Evolutionary conservation across 1,140 invertebrate genomes (phyloP), one percentile per base, ranked within the genome.

Genomic region (Saxidomus purpurata): DNA sequence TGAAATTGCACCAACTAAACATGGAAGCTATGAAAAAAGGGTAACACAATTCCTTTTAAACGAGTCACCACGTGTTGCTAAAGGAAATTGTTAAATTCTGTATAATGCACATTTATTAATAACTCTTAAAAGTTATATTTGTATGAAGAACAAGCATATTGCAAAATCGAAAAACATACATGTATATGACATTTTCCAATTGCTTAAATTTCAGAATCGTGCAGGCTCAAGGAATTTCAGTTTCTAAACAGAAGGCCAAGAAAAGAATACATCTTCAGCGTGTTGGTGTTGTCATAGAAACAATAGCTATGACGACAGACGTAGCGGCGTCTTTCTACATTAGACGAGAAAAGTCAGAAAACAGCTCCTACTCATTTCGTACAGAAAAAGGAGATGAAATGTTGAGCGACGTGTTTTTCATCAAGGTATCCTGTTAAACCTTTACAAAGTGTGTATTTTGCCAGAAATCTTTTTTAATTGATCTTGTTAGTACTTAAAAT

Each of bases 211-310:
- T 63, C 25, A 63, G 59, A 63, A 28, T 63, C n/a, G 28, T 63
- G 6, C n/a, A 28, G 22, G 59, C 59, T 28, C 59, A 63, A 28
- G 59, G 59, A 6, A 63, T 63, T 28, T 63, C 59, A 63, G 15
- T 63, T 9, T 4, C 59, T 1, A 63, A 15, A n/a, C 25, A 63
- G 59, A 63, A 63, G 1, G 22, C 25, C 22, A 63, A 63, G 25
- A 15, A 63, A 28, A 63, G 59, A 63, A 63, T 63, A 28, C 19
- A 25, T 3, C 59, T 63, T 15, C 4, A 25, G n/a, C 69, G 69
- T 74, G 69, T 74, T 74, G 69, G 69, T 17, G 69, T 74, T 38
- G 36, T 40, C 69, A 38, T 74, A 74, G 69, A 74, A 74, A 74
- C 69, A 47, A 74, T 74, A 38, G 36, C 69, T 17, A 6, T 47